Evolutionary conservation across 53 echinoderm and acorn worm species (phyloP), one percentile per base, ranked within the genome.

Genomic region (Hippasteria phrygiana): DNA sequence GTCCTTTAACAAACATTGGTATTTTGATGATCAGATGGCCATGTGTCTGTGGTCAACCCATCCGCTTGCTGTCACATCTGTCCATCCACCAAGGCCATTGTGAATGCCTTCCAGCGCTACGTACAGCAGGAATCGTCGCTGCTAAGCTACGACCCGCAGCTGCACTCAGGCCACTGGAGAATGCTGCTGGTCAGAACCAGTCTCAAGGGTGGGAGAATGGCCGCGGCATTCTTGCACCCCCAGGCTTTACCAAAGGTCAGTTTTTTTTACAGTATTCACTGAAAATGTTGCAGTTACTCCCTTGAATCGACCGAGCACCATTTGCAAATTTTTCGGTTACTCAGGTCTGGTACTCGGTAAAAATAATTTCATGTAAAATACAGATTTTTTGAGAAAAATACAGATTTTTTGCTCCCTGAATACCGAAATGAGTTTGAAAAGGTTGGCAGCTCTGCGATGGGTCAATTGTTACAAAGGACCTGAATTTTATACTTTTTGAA

Each of bases 111-210:
- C 87, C 95, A 97, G 90, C 67, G 69, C 13, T 95, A 95, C 80
- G 87, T 97, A 34, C 90, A 92, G 74, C 87, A 90, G 72, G 51
- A 67, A 31, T 94, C 97, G 29, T 47, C 75, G 26, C 83, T 93
- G 46, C n/a, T 69, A 12, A 84, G 63, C 53, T 93, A 91, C 77
- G 93, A 94, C 76, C 92, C 92, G 4, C 88, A 92, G 75, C 89
- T 89, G 62, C 97, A 97, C 79, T 17, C 77, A 1, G 97, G 97
- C 46, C 88, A 95, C 64, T 97, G 97, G 97, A 54, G 91, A 18
- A 85, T 93, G 88, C 89, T 97, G 56, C 92, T 93, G 13, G 95
- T 97, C 33, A 78, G 97, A 46, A 95, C 95, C 35, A 95, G 94
- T 33, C 88, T 87, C 33, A 55, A 89, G 46, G 90, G 92, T 26